A percentile compares a stretch with the other conserved stretches of the same genome.
Evolutionary conservation across 2,113 vertebrate genomes (phyloP).

Genomic region (Nothobranchius furzeri): DNA sequence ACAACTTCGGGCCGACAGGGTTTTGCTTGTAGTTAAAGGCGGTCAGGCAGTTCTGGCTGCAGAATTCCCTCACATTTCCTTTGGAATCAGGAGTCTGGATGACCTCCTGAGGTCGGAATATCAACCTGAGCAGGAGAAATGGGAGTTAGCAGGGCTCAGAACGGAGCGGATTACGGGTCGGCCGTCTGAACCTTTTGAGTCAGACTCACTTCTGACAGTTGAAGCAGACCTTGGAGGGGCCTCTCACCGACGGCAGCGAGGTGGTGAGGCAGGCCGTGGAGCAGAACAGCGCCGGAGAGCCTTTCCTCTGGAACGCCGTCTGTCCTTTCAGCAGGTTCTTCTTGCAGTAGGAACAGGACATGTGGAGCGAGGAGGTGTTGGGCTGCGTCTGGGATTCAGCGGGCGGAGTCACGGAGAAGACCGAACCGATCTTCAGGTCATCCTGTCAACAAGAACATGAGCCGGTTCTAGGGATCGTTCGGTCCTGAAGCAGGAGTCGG

Average conservation of each 20-base stretch:
- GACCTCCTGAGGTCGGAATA: constrained; percentile 89
- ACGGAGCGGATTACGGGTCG: not conserved
- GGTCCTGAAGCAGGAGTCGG: no score
- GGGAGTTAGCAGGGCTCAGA: not conserved
- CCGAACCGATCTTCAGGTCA: constrained; percentile 93
- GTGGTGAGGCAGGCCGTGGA: constrained; percentile 81
- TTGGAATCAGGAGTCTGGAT: constrained; percentile 87
- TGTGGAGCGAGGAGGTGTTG: constrained; percentile 74
- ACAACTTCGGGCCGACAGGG: constrained; percentile 77
- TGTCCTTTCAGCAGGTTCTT: constrained; percentile 93
- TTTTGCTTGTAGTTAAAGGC: constrained; percentile 86
- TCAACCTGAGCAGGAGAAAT: constrained; percentile 78
- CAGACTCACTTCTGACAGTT: constrained; percentile 90
- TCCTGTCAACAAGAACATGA: constrained; percentile 74
- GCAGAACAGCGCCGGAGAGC: constrained; percentile 92
- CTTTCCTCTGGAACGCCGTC: constrained; percentile 97
- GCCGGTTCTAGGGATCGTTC: no score
- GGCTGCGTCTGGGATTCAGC: constrained; percentile 27
- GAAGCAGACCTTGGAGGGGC: constrained; percentile 84
- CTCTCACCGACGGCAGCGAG: constrained; percentile 73
- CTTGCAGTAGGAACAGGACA: constrained; percentile 92
- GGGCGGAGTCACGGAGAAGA: constrained; percentile 88
- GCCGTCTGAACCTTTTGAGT: not conserved
- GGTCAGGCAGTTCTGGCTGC: constrained; percentile 89
- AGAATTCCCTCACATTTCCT: constrained; percentile 89